phyloP scores from a whole-genome alignment of 1,140 invertebrate species.

The Chrysopa pallens region DNA sequence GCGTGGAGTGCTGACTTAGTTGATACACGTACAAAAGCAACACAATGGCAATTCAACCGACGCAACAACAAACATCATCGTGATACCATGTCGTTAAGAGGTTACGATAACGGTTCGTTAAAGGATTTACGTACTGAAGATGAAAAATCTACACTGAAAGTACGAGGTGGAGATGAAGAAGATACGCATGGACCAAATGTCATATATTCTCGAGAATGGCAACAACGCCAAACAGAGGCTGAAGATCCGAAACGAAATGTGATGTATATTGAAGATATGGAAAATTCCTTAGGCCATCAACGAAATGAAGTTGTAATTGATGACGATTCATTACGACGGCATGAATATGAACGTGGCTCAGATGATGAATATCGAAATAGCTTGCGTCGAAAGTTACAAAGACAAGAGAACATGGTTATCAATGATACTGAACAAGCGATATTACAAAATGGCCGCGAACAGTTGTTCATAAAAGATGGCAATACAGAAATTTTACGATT shows the following conservation, averaged over 20 bases:
- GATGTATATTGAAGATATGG: constrained; percentile 36
- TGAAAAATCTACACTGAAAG: not conserved
- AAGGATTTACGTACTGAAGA: constrained; percentile 1
- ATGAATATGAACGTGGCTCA: constrained; percentile 58
- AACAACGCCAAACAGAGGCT: constrained; percentile 24
- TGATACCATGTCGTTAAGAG: constrained; percentile 12
- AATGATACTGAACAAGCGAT: constrained; percentile 8
- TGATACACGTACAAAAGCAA: constrained; percentile 38
- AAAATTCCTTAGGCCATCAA: constrained; percentile 46
- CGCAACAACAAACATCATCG: constrained; percentile 30
- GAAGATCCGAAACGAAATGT: constrained; percentile 13
- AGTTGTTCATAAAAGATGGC: constrained; percentile 61
- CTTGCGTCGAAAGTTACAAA: constrained; percentile 17
- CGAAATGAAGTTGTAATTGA: constrained; percentile 29
- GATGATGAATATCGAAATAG: constrained; percentile 32
- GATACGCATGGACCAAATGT: constrained; percentile 23
- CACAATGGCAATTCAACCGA: constrained; percentile 55
- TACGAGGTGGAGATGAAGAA: constrained; percentile 6
- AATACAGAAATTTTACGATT: constrained; percentile 63
- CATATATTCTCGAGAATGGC: constrained; percentile 34
- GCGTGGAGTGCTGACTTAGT: constrained; percentile 58
- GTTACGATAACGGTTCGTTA: not conserved
- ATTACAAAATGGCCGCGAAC: constrained; percentile 31
- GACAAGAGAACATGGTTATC: constrained; percentile 9
- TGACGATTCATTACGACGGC: constrained; percentile 47